These are phyloP conservation scores for Scaeva pyrastri DNA, from an alignment of 2,888 invertebrate species.

Conservation along the genomic window DNA sequence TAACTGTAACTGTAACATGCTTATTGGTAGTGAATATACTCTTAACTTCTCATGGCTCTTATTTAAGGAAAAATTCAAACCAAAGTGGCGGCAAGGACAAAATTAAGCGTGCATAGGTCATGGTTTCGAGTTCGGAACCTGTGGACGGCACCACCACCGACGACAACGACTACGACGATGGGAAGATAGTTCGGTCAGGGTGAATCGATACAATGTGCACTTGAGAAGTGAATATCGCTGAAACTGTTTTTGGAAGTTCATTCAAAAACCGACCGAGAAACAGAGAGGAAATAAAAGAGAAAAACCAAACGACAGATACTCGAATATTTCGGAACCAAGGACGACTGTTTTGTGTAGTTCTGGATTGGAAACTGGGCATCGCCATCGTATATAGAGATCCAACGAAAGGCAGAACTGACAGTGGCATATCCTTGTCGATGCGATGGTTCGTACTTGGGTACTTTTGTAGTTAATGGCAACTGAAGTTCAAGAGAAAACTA, in stretches of 20 bases:
- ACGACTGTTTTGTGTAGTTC: conserved; percentile 12
- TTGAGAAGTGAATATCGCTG: conserved; percentile 34
- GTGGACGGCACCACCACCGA: conserved; percentile 1
- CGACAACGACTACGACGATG: conserved; percentile 23
- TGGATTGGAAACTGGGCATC: neutral
- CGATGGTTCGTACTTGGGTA: conserved; percentile 19
- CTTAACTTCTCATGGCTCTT: neutral
- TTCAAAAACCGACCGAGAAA: neutral
- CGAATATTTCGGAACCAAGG: neutral
- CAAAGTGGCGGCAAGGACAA: conserved; percentile 46
- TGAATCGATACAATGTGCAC: conserved; percentile 58
- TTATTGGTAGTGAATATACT: conserved; percentile 59
- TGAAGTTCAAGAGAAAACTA: conserved; percentile 63
- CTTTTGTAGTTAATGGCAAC: conserved; percentile 68
- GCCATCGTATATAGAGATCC: neutral
- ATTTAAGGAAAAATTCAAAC: conserved; percentile 34
- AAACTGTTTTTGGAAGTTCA: conserved; percentile 56
- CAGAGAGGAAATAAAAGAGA: conserved; percentile 8
- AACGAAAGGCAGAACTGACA: conserved; percentile 38
- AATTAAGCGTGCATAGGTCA: conserved; percentile 61
- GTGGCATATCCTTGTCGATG: conserved; percentile 54
- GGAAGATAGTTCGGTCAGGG: conserved; percentile 28
- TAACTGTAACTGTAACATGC: conserved; percentile 63
- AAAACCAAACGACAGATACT: conserved; percentile 11
- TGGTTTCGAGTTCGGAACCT: neutral